Evolutionary conservation across 2,113 vertebrate genomes (phyloP).

Genomic region (Phylloscopus trochilus): DNA sequence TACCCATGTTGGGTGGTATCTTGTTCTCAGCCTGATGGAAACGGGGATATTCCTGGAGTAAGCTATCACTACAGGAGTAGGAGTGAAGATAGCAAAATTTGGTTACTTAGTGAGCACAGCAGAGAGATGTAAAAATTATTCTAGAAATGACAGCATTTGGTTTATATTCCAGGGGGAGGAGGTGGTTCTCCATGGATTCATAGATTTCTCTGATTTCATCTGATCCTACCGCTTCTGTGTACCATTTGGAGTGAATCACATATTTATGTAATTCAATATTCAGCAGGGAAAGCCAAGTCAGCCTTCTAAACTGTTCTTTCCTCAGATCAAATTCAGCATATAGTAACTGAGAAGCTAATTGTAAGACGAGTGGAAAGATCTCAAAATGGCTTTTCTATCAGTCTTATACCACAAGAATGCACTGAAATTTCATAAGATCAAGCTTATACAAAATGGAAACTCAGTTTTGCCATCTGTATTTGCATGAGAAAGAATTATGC

Average conservation of each 20-base stretch:
- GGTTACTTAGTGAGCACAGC: constrained; percentile 2
- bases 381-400: constrained; percentile 43
- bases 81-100: constrained; percentile 37
- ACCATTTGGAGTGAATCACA: constrained; percentile 56
- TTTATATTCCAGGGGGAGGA: constrained; percentile 29
- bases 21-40: not conserved
- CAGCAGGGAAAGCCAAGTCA: constrained; percentile 48
- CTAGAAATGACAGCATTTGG: constrained; percentile 24
- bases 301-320: constrained; percentile 48
- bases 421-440: not conserved
- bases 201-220: constrained; percentile 34
- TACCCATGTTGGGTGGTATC: not conserved
- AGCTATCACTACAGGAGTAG: constrained; percentile 36
- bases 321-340: constrained; percentile 35
- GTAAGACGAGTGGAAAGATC: constrained; percentile 12
- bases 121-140: constrained; percentile 36
- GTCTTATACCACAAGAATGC: not conserved
- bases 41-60: not conserved
- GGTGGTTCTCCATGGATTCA: constrained; percentile 41
- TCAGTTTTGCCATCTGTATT: not conserved
- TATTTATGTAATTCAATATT: constrained; percentile 57
- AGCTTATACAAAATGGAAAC: not conserved
- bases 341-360: constrained; percentile 37
- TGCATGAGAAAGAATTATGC: not conserved
- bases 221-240: constrained; percentile 5